Evolutionary conservation across 2,797 vertebrate species (phyloP).

Genomic region (Streptopelia turtur): DNA sequence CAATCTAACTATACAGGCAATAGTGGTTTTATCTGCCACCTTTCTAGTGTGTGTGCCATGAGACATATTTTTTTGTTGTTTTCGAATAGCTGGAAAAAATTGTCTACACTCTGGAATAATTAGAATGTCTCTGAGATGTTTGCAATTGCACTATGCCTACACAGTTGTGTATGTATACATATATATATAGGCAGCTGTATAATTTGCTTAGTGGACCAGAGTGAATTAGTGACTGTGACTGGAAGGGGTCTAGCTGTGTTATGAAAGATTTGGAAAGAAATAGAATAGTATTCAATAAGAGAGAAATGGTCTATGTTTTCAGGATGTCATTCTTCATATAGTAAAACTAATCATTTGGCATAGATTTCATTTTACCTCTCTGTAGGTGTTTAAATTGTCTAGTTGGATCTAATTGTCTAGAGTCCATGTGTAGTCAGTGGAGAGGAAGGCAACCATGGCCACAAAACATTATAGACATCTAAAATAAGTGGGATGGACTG

Average conservation of each 20-base stretch:
- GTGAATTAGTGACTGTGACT: not conserved
- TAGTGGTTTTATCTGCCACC: not conserved
- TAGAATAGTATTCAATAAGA: not conserved
- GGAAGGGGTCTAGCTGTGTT: not conserved
- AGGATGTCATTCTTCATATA: not conserved
- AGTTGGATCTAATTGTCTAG: not conserved
- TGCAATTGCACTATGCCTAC: not conserved
- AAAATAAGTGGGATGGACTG: not conserved
- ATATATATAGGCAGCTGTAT: not conserved
- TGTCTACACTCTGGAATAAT: not conserved
- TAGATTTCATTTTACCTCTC: not conserved
- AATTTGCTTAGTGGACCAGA: conserved; percentile 14
- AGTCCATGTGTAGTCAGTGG: not conserved
- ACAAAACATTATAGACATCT: rapidly evolving
- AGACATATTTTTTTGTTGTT: not conserved
- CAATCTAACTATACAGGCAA: not conserved
- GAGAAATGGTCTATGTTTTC: not conserved
- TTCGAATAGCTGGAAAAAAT: not conserved
- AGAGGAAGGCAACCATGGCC: not conserved
- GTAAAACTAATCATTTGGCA: not conserved
- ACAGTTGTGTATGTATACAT: not conserved
- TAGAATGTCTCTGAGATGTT: not conserved
- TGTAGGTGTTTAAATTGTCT: not conserved
- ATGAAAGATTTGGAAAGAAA: not conserved
- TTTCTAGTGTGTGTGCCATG: not conserved